Evolutionary conservation across 2,113 vertebrate genomes (phyloP).

Genomic region (Junco hyemalis): DNA sequence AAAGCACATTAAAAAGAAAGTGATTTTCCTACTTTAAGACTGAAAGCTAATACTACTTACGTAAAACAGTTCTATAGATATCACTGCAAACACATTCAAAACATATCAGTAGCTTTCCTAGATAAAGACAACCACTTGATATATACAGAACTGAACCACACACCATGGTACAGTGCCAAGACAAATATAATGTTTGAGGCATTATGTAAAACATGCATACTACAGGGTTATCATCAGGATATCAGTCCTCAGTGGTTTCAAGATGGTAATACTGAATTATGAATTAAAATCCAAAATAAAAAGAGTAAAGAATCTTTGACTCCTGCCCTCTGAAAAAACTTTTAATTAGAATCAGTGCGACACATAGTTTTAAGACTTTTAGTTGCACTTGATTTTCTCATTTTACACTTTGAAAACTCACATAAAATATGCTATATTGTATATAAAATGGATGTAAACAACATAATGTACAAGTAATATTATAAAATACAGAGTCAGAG

Average conservation of each 20-base stretch:
- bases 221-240: background rate
- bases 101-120: background rate
- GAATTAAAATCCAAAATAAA: constrained; percentile 26
- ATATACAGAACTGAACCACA: background rate
- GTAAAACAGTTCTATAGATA: background rate
- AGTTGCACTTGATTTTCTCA: background rate
- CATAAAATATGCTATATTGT: background rate
- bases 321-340: background rate
- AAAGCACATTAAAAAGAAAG: background rate
- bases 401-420: background rate
- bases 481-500: background rate
- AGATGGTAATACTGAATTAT: background rate
- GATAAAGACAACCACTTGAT: background rate
- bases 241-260: background rate
- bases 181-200: background rate
- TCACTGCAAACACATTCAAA: background rate
- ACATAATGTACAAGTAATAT: background rate
- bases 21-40: background rate
- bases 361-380: background rate
- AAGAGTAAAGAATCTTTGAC: background rate
- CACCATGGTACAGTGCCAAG: background rate
- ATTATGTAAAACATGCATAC: background rate
- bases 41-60: background rate
- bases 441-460: background rate
- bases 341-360: background rate